Evolutionary conservation across 2,888 invertebrate species (phyloP).

Genomic region (Notodonta ziczac): DNA sequence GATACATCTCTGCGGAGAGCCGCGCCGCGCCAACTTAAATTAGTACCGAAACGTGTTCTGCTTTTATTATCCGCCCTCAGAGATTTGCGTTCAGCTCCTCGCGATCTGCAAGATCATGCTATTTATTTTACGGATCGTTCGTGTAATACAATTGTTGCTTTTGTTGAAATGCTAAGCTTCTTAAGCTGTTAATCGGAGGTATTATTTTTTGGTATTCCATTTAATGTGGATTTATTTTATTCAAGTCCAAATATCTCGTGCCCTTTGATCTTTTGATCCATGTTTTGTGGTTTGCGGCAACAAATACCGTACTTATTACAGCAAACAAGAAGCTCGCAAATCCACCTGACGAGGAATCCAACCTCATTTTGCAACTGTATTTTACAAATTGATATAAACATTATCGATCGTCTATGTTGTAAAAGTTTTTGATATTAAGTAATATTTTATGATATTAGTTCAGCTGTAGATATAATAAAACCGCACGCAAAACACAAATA

Average conservation of each 20-base stretch:
- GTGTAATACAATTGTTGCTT: constrained; percentile 20
- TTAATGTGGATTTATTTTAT: not conserved
- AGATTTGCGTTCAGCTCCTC: constrained; percentile 51
- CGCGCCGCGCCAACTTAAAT: constrained; percentile 61
- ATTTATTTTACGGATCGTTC: constrained; percentile 5
- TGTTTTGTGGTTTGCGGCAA: no score
- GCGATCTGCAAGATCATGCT: constrained; percentile 12
- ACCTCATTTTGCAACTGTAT: no score
- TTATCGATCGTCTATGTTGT: no score
- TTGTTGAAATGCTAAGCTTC: not conserved
- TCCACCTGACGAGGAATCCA: no score
- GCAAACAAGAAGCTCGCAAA: no score
- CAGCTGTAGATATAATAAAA: no score
- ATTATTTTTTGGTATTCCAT: not conserved
- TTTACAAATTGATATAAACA: no score
- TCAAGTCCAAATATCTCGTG: not conserved
- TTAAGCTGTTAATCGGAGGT: not conserved
- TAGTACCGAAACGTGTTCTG: constrained; percentile 65
- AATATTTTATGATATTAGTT: no score
- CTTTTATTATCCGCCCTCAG: constrained; percentile 56
- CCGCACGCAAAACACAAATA: no score
- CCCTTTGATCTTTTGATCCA: not conserved
- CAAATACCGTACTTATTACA: no score
- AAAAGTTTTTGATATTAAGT: no score
- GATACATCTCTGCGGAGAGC: constrained; percentile 39